A percentile compares a stretch with the other conserved stretches of the same genome.
phyloP scores from a whole-genome alignment of 2,888 invertebrate genomes.

The Tridacna crocea region DNA sequence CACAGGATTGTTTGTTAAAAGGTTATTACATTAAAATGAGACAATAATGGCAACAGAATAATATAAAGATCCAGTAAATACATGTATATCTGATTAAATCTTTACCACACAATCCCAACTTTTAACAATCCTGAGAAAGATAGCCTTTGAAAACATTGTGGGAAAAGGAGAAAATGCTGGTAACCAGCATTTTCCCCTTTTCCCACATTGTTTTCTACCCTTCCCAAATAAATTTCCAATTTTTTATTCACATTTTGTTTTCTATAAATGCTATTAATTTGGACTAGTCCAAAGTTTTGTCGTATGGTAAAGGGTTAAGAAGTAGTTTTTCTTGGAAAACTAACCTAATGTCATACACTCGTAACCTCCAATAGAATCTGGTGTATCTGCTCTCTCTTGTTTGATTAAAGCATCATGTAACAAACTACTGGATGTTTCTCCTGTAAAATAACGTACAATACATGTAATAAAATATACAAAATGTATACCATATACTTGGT shows the following conservation, averaged over 20 bases:
- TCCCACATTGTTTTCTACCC: not conserved
- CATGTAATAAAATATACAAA: not conserved
- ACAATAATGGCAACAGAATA: no score
- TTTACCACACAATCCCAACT: no score
- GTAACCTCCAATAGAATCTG: slow-evolving; percentile 68
- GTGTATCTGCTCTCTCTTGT: slow-evolving; percentile 67
- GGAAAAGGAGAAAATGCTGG: no score
- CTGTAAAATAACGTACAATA: not conserved
- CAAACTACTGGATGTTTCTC: slow-evolving; percentile 7
- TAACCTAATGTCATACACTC: slow-evolving; percentile 77
- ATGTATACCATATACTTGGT: not conserved
- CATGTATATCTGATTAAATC: no score
- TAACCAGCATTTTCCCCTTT: not conserved
- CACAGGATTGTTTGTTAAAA: no score
- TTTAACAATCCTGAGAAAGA: no score
- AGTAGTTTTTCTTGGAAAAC: not conserved
- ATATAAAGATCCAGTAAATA: no score
- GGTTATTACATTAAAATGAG: no score
- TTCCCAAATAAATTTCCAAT: no score
- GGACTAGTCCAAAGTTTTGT: no score
- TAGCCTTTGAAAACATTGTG: not conserved
- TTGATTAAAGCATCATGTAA: slow-evolving; percentile 31
- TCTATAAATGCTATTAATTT: no score
- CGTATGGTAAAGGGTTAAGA: not conserved
- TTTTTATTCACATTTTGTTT: no score